These are phyloP conservation scores for Apamea epomidion DNA, from an alignment of 2,888 invertebrate species.

Conservation along the genomic window DNA sequence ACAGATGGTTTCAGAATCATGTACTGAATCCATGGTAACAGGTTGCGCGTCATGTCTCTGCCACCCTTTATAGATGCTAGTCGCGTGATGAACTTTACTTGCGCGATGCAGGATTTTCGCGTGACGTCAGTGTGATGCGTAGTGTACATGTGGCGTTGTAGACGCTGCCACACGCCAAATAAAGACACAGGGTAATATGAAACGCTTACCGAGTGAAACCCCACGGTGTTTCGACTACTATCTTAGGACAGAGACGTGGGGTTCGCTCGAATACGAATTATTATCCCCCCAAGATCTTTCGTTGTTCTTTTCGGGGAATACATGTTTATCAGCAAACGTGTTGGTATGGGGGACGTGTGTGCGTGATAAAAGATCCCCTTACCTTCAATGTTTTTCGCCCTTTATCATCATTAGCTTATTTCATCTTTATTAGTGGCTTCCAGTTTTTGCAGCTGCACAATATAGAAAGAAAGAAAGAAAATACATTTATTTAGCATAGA, in stretches of 20 bases:
- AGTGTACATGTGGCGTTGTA: background rate
- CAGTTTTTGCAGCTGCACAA: background rate
- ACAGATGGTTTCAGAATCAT: too few relatives aligned
- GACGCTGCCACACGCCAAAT: background rate
- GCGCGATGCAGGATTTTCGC: background rate
- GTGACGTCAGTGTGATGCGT: background rate
- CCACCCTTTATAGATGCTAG: too few relatives aligned
- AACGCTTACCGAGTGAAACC: slow-evolving; percentile 17
- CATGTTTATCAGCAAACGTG: slow-evolving; percentile 40
- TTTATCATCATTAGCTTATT: background rate
- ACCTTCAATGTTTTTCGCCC: slow-evolving; percentile 8
- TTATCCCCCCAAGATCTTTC: slow-evolving; percentile 53
- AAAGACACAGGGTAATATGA: background rate
- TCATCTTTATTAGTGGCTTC: background rate
- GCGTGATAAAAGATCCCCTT: slow-evolving; percentile 31
- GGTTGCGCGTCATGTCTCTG: too few relatives aligned
- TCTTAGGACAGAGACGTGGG: slow-evolving; percentile 21
- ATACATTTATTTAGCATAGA: too few relatives aligned
- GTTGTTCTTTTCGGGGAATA: slow-evolving; percentile 24
- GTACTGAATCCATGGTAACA: too few relatives aligned
- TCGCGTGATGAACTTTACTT: background rate
- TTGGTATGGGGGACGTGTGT: slow-evolving; percentile 32
- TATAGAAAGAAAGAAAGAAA: background rate
- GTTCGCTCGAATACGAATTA: slow-evolving; percentile 3
- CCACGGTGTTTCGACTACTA: background rate